These are phyloP conservation scores for Chlorops oryzae DNA, from an alignment of 1,140 invertebrate species.

Conservation along the genomic window DNA sequence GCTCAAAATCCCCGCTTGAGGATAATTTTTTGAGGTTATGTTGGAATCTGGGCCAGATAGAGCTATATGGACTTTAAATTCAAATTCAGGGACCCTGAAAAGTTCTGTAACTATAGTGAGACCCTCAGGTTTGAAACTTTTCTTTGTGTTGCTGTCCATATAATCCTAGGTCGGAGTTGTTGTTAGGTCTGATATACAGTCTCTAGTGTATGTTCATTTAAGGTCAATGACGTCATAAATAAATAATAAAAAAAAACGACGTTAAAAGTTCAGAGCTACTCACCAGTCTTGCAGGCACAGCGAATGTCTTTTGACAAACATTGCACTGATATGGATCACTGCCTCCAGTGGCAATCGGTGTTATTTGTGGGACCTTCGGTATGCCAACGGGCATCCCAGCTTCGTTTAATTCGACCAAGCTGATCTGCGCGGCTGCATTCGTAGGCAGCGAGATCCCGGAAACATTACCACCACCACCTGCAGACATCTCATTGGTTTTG, in stretches of 20 bases:
- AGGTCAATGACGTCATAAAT: neutral
- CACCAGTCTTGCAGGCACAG: constrained; percentile 82
- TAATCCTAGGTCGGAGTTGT: no score
- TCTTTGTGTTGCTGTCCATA: no score
- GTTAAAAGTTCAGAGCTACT: constrained; percentile 20
- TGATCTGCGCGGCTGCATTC: neutral
- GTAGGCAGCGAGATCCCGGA: constrained; percentile 7
- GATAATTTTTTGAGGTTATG: no score
- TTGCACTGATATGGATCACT: constrained; percentile 79
- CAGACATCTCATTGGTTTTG: constrained; percentile 15
- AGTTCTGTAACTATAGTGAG: no score
- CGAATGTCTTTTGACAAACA: constrained; percentile 86
- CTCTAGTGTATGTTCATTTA: neutral
- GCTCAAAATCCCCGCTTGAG: no score
- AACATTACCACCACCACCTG: neutral
- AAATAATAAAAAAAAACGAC: neutral
- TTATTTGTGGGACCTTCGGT: constrained; percentile 38
- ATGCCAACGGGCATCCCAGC: constrained; percentile 34
- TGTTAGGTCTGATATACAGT: no score
- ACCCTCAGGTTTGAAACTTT: no score
- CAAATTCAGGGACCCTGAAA: no score
- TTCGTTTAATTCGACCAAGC: constrained; percentile 31
- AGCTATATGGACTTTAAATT: no score
- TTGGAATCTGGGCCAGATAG: no score
- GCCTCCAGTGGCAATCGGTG: constrained; percentile 41